Evolutionary conservation across 2,113 vertebrate genomes (phyloP).

Genomic region (Nerophis ophidion): DNA sequence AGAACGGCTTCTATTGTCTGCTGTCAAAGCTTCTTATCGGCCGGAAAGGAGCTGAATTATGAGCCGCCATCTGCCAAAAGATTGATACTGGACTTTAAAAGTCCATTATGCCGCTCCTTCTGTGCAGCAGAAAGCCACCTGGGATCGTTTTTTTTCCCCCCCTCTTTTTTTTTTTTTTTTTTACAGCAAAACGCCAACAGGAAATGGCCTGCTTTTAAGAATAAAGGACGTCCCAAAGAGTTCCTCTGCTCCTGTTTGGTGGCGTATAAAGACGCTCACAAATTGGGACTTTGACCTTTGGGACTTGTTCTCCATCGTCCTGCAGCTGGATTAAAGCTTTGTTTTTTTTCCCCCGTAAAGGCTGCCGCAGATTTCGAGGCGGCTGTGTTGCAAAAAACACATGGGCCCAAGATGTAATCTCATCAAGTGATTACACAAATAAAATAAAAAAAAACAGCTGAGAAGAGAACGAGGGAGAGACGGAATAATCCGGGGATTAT

Average conservation of each 20-base stretch:
- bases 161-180: not conserved
- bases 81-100: constrained; percentile 32
- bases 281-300: too few relatives aligned
- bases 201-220: not conserved
- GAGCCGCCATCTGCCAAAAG: constrained; percentile 44
- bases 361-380: not conserved
- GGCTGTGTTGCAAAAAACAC: constrained; percentile 56
- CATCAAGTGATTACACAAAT: constrained; percentile 59
- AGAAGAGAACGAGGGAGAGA: not conserved
- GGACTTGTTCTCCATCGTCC: too few relatives aligned
- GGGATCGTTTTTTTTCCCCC: not conserved
- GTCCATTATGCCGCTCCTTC: constrained; percentile 25
- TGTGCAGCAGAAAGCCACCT: not conserved
- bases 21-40: constrained; percentile 38
- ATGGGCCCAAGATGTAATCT: constrained; percentile 61
- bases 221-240: not conserved
- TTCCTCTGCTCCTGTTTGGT: too few relatives aligned
- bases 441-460: constrained; percentile 26
- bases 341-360: not conserved
- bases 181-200: not conserved
- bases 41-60: constrained; percentile 27
- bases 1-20: constrained; percentile 18
- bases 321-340: not conserved
- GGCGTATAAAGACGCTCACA: too few relatives aligned
- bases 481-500: constrained; percentile 8